Conservation (phyloP, 2,888 invertebrate species). For the Augiades crinisus region DNA sequence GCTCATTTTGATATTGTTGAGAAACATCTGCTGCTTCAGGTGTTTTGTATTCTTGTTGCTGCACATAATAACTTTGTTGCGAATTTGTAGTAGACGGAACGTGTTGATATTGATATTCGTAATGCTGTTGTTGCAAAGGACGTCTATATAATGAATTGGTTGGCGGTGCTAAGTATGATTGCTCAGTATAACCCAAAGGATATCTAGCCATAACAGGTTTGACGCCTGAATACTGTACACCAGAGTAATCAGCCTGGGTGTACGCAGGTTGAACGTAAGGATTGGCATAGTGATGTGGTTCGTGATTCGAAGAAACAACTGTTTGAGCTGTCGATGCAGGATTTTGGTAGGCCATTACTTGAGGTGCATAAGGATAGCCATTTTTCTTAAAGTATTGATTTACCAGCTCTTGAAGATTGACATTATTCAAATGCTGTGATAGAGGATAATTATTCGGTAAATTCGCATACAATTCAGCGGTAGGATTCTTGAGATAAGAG, state of each 20-base stretch:
- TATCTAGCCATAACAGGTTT: constrained; percentile 75
- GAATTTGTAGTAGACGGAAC: constrained; percentile 47
- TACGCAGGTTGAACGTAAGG: constrained; percentile 67
- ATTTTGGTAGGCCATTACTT: constrained; percentile 59
- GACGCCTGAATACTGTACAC: constrained; percentile 72
- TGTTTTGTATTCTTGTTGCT: constrained; percentile 55
- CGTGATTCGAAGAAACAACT: constrained; percentile 31
- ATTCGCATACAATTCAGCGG: constrained; percentile 78
- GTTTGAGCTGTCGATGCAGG: constrained; percentile 40
- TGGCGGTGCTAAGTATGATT: constrained; percentile 51
- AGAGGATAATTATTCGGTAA: constrained; percentile 79
- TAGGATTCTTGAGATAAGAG: constrained; percentile 76
- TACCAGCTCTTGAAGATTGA: constrained; percentile 79
- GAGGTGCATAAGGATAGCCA: constrained; percentile 64
- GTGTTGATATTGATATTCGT: constrained; percentile 62
- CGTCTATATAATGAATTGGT: constrained; percentile 56
- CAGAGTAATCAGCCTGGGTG: constrained; percentile 66
- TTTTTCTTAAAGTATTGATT: constrained; percentile 75
- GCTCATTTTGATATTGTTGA: constrained; percentile 39
- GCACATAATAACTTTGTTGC: constrained; percentile 54
- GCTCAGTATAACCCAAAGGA: constrained; percentile 55
- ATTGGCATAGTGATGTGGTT: constrained; percentile 60
- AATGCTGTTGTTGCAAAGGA: constrained; percentile 49
- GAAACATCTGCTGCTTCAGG: constrained; percentile 37
- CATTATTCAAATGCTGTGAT: constrained; percentile 75